phyloP scores from a whole-genome alignment of 2,113 vertebrate genomes.

The Suricata suricatta region DNA sequence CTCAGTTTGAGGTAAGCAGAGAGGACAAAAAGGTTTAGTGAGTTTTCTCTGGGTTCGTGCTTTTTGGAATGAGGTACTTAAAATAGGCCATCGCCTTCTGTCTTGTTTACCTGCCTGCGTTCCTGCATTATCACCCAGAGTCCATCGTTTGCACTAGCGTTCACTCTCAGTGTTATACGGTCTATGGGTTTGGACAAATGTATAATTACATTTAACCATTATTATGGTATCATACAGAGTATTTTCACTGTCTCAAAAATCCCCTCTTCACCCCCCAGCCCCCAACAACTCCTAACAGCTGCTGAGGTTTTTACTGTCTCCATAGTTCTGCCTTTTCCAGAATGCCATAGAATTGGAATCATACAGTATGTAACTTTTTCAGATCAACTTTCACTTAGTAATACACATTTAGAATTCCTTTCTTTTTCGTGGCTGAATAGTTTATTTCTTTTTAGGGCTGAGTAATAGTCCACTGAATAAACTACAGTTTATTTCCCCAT shows the following conservation, averaged over 20 bases:
- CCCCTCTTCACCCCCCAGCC: not conserved
- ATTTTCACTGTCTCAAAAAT: not conserved
- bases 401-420: no score
- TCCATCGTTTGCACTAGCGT: not conserved
- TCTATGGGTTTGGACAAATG: not conserved
- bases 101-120: accelerated
- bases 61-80: not conserved
- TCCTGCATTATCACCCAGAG: no score
- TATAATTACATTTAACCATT: not conserved
- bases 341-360: no score
- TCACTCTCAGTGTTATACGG: not conserved
- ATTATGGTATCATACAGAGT: no score
- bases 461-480: no score
- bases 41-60: not conserved
- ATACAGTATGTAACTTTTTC: no score
- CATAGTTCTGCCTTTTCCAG: no score
- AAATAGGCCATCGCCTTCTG: accelerated
- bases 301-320: not conserved
- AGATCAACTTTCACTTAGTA: no score
- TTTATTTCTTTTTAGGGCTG: no score
- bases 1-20: not conserved
- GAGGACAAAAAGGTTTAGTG: not conserved
- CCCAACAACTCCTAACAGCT: not conserved
- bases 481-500: not conserved
- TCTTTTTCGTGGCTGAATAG: no score